Evolutionary conservation across 2,888 invertebrate genomes (phyloP).

Genomic region (Criorhina ranunculi): DNA sequence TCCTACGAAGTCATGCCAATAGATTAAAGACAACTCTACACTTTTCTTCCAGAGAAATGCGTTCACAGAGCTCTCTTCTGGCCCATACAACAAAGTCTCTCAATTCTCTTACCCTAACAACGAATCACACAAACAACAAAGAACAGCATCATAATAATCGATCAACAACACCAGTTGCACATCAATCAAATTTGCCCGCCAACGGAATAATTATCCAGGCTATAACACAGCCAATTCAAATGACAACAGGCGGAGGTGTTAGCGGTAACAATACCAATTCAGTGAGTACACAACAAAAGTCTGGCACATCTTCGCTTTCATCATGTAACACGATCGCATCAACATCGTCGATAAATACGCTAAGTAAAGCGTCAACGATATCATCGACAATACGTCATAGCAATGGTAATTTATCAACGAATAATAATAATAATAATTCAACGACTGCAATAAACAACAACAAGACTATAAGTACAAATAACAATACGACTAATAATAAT

Average conservation of each 20-base stretch:
- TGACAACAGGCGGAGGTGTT: constrained; percentile 65
- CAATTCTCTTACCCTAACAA: constrained; percentile 31
- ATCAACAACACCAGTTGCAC: constrained; percentile 38
- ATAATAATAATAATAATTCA: constrained; percentile 46
- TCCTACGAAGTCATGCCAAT: no score
- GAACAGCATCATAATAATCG: constrained; percentile 2
- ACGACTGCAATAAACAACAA: constrained; percentile 59
- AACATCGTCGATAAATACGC: constrained; percentile 37
- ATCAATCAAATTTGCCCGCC: constrained; percentile 14
- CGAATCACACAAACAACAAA: constrained; percentile 20
- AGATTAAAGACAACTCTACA: no score
- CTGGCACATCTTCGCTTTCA: constrained; percentile 29
- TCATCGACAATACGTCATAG: constrained; percentile 55
- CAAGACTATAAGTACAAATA: constrained; percentile 62
- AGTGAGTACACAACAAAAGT: constrained; percentile 31
- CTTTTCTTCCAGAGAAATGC: constrained; percentile 54
- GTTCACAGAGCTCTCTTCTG: constrained; percentile 59
- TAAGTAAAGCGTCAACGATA: constrained; percentile 48
- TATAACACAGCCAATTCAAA: constrained; percentile 38
- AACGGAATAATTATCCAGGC: not conserved
- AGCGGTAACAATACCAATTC: constrained; percentile 39
- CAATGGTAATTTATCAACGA: constrained; percentile 47
- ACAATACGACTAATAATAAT: constrained; percentile 67
- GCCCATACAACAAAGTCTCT: constrained; percentile 42
- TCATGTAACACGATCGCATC: constrained; percentile 55